phyloP scores from a whole-genome alignment of 1,140 invertebrate genomes.

The Bombus waltoni region DNA sequence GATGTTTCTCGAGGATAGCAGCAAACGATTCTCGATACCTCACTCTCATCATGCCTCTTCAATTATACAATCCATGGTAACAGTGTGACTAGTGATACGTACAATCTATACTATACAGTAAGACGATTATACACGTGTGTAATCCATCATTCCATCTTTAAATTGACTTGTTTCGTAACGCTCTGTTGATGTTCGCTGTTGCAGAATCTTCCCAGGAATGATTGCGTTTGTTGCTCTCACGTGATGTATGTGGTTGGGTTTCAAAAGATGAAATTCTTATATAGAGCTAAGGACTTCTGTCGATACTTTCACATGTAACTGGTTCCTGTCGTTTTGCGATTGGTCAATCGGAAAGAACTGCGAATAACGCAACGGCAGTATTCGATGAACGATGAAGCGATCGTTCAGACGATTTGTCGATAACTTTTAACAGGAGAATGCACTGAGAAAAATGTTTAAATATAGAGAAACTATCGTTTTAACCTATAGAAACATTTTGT shows the following conservation, averaged over 20 bases:
- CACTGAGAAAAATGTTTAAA: slow-evolving; percentile 30
- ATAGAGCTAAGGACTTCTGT: not conserved
- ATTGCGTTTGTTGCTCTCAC: not conserved
- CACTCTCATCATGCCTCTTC: not conserved
- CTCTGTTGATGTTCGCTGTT: not conserved
- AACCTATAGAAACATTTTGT: not conserved
- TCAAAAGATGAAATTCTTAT: not conserved
- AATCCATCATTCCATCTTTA: slow-evolving; percentile 33
- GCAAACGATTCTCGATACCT: slow-evolving; percentile 4
- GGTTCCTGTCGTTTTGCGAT: not conserved
- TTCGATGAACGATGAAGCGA: slow-evolving; percentile 37
- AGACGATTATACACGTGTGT: slow-evolving; percentile 43
- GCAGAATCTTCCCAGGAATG: not conserved
- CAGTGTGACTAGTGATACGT: slow-evolving; percentile 27
- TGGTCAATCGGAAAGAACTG: slow-evolving; percentile 21
- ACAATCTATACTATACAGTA: slow-evolving; percentile 43
- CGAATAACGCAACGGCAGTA: slow-evolving; percentile 43
- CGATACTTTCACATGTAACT: slow-evolving; percentile 24
- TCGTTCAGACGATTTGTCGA: slow-evolving; percentile 19
- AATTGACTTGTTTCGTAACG: slow-evolving; percentile 48
- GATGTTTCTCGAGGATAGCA: not conserved
- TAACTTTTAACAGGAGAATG: slow-evolving; percentile 1
- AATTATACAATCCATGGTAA: slow-evolving; percentile 29
- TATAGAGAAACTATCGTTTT: not conserved
- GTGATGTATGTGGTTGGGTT: not conserved